Percentiles rank a stretch among this genome's conserved stretches.
These are phyloP conservation scores for Gymnopithys bicolor DNA, from an alignment of 2,797 vertebrate species.

Conservation along the genomic window DNA sequence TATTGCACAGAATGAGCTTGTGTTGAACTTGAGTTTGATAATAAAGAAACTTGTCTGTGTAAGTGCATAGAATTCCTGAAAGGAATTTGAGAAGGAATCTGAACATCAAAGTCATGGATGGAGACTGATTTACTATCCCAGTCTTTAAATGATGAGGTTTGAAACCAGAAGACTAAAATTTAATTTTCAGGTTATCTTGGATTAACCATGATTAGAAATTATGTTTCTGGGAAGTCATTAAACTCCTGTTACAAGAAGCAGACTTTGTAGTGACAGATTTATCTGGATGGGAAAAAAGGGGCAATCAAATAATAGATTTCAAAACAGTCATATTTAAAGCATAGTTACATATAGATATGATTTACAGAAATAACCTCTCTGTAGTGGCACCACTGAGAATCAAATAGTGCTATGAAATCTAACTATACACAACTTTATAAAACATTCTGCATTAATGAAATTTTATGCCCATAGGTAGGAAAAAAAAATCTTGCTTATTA, in stretches of 20 bases:
- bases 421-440: neutral
- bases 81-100: slow-evolving; percentile 15
- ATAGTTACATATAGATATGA: neutral
- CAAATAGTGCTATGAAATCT: neutral
- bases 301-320: neutral
- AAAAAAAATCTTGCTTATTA: neutral
- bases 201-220: neutral
- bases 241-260: neutral
- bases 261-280: neutral
- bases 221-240: neutral
- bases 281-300: neutral
- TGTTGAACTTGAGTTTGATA: slow-evolving; percentile 33
- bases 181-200: neutral
- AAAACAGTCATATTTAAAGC: neutral
- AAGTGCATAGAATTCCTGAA: neutral
- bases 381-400: neutral
- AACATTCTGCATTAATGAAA: neutral
- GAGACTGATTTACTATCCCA: neutral
- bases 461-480: neutral
- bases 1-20: neutral
- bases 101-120: slow-evolving; percentile 28
- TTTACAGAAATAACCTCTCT: neutral
- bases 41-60: slow-evolving; percentile 30
- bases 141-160: neutral
- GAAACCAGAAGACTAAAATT: neutral